Evolutionary conservation across 1,140 invertebrate genomes (phyloP).

Genomic region (Pollicipes pollicipes): DNA sequence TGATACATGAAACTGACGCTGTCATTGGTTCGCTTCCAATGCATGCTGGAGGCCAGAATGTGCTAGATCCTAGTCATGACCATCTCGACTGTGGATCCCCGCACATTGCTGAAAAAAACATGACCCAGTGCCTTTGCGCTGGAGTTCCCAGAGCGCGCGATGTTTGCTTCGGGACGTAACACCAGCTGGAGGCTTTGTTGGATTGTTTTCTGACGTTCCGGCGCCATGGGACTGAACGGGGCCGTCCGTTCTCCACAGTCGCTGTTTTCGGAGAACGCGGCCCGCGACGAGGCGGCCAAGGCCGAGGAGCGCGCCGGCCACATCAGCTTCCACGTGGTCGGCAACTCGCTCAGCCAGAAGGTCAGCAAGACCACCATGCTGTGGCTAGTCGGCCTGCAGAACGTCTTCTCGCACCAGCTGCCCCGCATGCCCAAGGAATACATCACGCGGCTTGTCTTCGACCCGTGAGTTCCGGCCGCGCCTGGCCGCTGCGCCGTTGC

Average conservation of each 20-base stretch:
- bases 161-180: background rate
- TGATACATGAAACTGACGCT: too few relatives aligned
- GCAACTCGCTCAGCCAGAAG: conserved; percentile 70
- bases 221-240: too few relatives aligned
- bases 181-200: too few relatives aligned
- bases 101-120: too few relatives aligned
- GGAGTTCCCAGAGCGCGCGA: too few relatives aligned
- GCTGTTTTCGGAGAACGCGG: conserved; percentile 61
- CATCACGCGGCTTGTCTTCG: conserved; percentile 90
- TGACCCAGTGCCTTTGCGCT: too few relatives aligned
- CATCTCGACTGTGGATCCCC: too few relatives aligned
- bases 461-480: conserved; percentile 49
- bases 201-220: too few relatives aligned
- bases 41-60: too few relatives aligned
- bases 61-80: too few relatives aligned
- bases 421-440: conserved; percentile 97
- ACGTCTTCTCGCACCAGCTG: conserved; percentile 87
- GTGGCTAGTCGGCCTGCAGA: conserved; percentile 83
- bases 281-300: conserved; percentile 77
- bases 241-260: conserved; percentile 31
- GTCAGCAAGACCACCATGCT: conserved; percentile 78
- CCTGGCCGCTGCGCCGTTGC: too few relatives aligned
- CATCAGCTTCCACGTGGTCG: conserved; percentile 85
- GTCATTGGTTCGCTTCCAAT: too few relatives aligned
- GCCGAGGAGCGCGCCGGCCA: conserved; percentile 69